Conservation (phyloP, 2,797 vertebrate species). For the Lepus oiostolus region DNA sequence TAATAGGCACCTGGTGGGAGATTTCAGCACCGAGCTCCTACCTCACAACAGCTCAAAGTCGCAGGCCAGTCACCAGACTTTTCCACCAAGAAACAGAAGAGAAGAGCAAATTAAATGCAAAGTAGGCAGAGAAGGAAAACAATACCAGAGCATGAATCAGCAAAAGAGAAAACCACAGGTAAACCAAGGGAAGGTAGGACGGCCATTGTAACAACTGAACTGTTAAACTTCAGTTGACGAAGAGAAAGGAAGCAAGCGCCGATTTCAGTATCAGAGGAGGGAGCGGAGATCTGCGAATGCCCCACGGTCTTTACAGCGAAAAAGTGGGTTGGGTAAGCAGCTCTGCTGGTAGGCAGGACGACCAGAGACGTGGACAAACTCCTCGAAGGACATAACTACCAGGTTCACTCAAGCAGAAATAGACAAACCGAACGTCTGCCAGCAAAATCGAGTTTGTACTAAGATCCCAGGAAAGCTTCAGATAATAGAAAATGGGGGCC, state of each 20-base stretch:
- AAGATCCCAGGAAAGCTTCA: background rate
- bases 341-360: background rate
- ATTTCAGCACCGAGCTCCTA: background rate
- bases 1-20: background rate
- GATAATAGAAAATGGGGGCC: background rate
- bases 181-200: background rate
- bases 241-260: background rate
- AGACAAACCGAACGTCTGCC: background rate
- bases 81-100: too few relatives aligned
- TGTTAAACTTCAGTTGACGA: background rate
- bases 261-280: too few relatives aligned
- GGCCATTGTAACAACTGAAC: background rate
- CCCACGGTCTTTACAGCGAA: background rate
- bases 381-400: background rate
- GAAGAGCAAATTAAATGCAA: too few relatives aligned
- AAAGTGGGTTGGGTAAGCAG: background rate
- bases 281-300: fast-evolving
- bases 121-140: background rate
- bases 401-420: background rate
- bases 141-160: background rate
- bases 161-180: background rate
- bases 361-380: background rate
- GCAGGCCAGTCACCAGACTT: too few relatives aligned
- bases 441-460: background rate
- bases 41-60: too few relatives aligned